Base-by-base conservation (phyloP, 2,888 invertebrate genomes). In the Papilio protenor region DNA sequence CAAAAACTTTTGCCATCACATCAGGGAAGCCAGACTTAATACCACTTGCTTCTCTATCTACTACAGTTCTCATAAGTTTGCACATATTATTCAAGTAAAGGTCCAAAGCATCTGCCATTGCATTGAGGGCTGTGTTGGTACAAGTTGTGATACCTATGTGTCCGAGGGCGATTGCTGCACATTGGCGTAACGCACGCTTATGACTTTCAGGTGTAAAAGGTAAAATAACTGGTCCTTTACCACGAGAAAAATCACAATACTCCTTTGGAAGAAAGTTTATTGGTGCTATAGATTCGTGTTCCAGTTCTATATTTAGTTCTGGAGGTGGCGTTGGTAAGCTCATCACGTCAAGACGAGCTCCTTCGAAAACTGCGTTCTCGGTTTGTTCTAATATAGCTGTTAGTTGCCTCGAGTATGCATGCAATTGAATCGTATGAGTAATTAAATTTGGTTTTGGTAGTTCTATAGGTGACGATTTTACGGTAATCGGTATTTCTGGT, bases 161-260 rank as follows among this genome's bases (percentile, higher is more conserved):
- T 0, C 93, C 94, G 55, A 95, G 83, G n/a, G 91, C 89, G 78
- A 95, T 91, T 1, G 95, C 93, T 23, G 94, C 92, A 83, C 94
- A 93, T 64, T 95, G 94, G 23, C 88, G 87, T 69, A 95, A 80
- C 0, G 94, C 94, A 73, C 92, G 86, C 80, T 90, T 92, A 77
- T 95, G 94, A 78, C 94, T 94, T 84, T 94, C 93, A 18, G 91
- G 89, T n/a, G 94, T 93, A 78, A 94, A 93, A 0, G 95, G 93
- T 59, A 91, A 83, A 73, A 94, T 88, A 21, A 91, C 86, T 1
- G 91, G 89, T 0, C 94, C 94, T 85, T 89, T 93, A 0, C 95
- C 95, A 3, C 91, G 83, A 3, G 94, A 91, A 85, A 95, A 95
- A 75, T 94, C 91, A 81, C 94, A 92, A 82, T 94, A 94, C 27